Percentiles rank a stretch among this genome's conserved stretches.
These are phyloP conservation scores for Leptinotarsa haldemani DNA, from an alignment of 2,888 invertebrate species.

Conservation along the genomic window DNA sequence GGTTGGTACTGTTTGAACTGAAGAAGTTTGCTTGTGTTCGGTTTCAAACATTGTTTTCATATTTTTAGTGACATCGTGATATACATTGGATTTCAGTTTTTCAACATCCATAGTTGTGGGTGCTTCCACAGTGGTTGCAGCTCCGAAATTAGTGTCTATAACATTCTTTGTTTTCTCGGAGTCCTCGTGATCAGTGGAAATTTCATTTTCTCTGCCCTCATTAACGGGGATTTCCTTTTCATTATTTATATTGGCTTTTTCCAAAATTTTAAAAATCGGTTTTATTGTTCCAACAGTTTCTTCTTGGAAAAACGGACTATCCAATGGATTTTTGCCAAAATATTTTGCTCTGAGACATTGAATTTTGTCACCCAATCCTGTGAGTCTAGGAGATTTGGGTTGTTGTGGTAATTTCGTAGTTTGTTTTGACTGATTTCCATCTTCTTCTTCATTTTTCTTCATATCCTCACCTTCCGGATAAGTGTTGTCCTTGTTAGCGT, in stretches of 20 bases:
- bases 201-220: too few relatives aligned
- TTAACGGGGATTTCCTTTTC: background rate
- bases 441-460: constrained; percentile 57
- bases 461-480: constrained; percentile 47
- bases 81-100: constrained; percentile 2
- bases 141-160: background rate
- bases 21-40: background rate
- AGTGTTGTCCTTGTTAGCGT: constrained; percentile 60
- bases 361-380: constrained; percentile 78
- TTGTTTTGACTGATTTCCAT: constrained; percentile 49
- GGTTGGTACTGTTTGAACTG: constrained; percentile 7
- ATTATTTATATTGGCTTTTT: background rate
- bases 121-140: background rate
- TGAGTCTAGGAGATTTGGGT: constrained; percentile 68
- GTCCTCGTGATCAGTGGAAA: too few relatives aligned
- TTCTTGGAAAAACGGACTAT: constrained; percentile 79
- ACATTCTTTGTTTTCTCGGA: background rate
- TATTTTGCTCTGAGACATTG: constrained; percentile 76
- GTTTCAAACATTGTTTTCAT: background rate
- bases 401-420: constrained; percentile 54
- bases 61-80: constrained; percentile 5
- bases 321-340: constrained; percentile 80
- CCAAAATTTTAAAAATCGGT: constrained; percentile 59
- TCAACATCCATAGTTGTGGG: constrained; percentile 9
- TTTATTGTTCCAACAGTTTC: constrained; percentile 68